Conservation (phyloP, 2,113 vertebrate genomes). For the Amphiprion ocellaris region DNA sequence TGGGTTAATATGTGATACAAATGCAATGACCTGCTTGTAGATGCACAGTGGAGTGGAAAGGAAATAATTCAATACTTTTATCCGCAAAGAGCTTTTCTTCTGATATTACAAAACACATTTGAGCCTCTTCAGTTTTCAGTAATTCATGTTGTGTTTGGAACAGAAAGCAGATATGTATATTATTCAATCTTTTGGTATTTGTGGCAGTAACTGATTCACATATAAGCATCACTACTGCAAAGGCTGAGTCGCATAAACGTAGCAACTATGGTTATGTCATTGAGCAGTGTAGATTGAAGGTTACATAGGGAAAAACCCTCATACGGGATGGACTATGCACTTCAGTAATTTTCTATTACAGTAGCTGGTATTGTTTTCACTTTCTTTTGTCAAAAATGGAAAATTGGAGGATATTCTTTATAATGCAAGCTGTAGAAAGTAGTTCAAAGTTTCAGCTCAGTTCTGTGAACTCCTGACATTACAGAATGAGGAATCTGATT, state of each 20-base stretch:
- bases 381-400: neutral
- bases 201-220: neutral
- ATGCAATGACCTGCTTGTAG: neutral
- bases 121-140: neutral
- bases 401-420: neutral
- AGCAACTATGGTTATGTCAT: no score
- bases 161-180: neutral
- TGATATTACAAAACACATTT: neutral
- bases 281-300: no score
- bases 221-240: neutral
- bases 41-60: no score
- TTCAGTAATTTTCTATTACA: neutral
- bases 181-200: neutral
- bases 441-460: neutral
- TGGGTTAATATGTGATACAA: neutral
- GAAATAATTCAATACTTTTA: no score
- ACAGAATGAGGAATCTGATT: slow-evolving; percentile 28
- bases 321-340: no score
- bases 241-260: neutral
- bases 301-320: no score
- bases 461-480: slow-evolving; percentile 14
- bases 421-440: neutral
- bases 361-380: slow-evolving; percentile 3
- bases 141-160: neutral
- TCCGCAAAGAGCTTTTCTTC: neutral